Evolutionary conservation across 2,797 vertebrate species (phyloP).

Genomic region (Etheostoma nigrum): DNA sequence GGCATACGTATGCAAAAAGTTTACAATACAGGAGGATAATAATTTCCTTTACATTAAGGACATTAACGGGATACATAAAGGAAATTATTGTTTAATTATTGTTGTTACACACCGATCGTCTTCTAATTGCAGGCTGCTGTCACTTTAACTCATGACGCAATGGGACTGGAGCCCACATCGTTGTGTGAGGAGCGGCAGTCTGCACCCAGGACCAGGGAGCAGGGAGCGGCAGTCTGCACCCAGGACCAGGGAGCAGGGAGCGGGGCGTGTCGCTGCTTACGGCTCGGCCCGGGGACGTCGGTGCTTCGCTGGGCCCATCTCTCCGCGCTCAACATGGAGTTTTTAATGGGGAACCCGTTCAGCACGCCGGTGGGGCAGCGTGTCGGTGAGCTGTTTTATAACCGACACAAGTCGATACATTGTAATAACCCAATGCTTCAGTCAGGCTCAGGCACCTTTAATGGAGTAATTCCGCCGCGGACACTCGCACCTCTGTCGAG

Average conservation of each 20-base stretch:
- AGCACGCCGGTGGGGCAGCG: constrained; percentile 82
- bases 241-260: not conserved
- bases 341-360: constrained; percentile 85
- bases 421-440: not conserved
- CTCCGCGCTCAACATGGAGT: constrained; percentile 80
- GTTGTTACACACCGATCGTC: too few relatives aligned
- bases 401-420: not conserved
- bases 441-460: not conserved
- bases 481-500: not conserved
- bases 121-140: constrained; percentile 33
- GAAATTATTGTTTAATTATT: too few relatives aligned
- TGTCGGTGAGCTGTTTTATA: constrained; percentile 77
- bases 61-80: too few relatives aligned
- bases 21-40: too few relatives aligned
- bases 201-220: constrained; percentile 19
- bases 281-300: constrained; percentile 52
- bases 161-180: constrained; percentile 51
- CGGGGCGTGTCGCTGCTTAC: constrained; percentile 10
- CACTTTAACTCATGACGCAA: constrained; percentile 85
- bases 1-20: too few relatives aligned
- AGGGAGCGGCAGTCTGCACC: not conserved
- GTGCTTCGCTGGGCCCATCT: constrained; percentile 34
- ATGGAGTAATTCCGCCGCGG: not conserved
- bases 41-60: too few relatives aligned
- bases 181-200: constrained; percentile 19